Percentiles rank a stretch among this genome's conserved stretches.
Evolutionary conservation across 2,888 invertebrate genomes (phyloP).

Genomic region (Lapara coniferarum): DNA sequence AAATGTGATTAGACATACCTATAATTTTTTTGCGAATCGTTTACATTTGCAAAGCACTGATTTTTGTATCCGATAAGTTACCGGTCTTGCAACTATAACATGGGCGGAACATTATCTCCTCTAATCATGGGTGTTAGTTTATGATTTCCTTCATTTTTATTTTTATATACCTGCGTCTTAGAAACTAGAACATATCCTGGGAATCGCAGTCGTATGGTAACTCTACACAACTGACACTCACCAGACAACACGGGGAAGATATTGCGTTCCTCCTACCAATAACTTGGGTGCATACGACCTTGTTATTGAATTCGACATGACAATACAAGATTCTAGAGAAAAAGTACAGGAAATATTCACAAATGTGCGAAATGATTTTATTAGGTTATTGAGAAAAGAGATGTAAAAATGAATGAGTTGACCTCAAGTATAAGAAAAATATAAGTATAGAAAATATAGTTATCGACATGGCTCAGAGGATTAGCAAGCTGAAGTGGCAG

Average conservation of each 20-base stretch:
- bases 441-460: no score
- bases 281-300: neutral
- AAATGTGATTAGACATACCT: no score
- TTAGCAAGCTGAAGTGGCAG: no score
- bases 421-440: no score
- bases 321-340: neutral
- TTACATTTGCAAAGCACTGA: no score
- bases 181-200: neutral
- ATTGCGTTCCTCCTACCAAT: constrained; percentile 20
- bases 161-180: neutral
- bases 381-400: neutral
- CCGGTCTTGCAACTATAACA: no score
- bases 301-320: neutral
- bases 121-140: no score
- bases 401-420: neutral
- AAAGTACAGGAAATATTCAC: neutral
- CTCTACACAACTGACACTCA: neutral
- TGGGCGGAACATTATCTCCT: no score
- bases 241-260: constrained; percentile 8
- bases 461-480: no score
- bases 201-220: neutral
- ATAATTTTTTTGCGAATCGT: no score
- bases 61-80: no score
- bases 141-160: no score
- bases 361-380: neutral